A percentile compares a stretch with the other conserved stretches of the same genome.
These are phyloP conservation scores for Pterocles burchelli DNA, from an alignment of 2,113 vertebrate species.

Conservation along the genomic window DNA sequence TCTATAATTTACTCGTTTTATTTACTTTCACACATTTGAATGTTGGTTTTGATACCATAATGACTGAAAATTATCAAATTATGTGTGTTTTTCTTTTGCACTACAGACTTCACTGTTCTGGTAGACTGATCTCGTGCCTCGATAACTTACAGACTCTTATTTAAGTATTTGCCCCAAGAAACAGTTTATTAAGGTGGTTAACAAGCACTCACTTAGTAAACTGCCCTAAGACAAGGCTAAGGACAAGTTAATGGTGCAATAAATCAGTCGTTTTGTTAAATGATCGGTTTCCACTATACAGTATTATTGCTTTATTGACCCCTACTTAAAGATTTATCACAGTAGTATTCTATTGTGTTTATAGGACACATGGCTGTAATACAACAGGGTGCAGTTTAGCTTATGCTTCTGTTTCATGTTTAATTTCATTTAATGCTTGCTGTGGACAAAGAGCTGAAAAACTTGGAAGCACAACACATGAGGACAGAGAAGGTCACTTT, in stretches of 20 bases:
- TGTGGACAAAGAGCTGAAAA: neutral
- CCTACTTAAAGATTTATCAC: conserved; percentile 72
- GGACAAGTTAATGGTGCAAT: conserved; percentile 73
- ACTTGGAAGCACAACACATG: rapidly evolving
- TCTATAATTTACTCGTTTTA: neutral
- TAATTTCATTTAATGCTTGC: conserved; percentile 34
- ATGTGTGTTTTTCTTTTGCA: neutral
- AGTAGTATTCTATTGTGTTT: conserved; percentile 67
- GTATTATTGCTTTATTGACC: conserved; percentile 78
- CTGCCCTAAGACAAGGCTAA: conserved; percentile 58
- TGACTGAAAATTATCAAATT: neutral
- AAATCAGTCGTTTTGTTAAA: conserved; percentile 75
- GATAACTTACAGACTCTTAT: conserved; percentile 6
- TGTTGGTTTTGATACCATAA: neutral
- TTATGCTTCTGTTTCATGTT: conserved; percentile 60
- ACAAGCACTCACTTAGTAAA: conserved; percentile 69
- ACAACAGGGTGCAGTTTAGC: conserved; percentile 59
- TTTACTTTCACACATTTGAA: neutral
- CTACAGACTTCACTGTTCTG: neutral
- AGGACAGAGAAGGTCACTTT: neutral
- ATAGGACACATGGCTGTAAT: conserved; percentile 59
- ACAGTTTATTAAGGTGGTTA: conserved; percentile 69
- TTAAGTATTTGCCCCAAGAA: conserved; percentile 55
- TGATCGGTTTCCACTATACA: conserved; percentile 64
- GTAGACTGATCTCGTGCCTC: neutral